Conservation (phyloP, 2,888 invertebrate species). For the Tromatobia lineatoria region DNA sequence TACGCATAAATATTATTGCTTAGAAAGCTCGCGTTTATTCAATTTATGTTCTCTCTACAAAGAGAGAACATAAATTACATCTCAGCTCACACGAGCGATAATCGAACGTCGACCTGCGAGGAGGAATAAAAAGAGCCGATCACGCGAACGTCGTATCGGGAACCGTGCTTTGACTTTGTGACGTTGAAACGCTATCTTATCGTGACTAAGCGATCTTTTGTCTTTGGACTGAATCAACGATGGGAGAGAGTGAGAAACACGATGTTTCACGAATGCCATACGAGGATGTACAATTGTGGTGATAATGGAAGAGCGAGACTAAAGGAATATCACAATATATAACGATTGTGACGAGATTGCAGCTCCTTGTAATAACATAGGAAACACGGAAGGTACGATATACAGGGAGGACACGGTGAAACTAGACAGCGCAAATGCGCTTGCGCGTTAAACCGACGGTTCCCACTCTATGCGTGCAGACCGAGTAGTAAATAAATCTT, state of each 20-base stretch:
- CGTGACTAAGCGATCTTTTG: conserved; percentile 36
- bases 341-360: not conserved
- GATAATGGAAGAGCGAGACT: not conserved
- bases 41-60: no score
- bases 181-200: conserved; percentile 53
- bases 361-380: not conserved
- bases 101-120: conserved; percentile 58
- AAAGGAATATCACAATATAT: conserved; percentile 9
- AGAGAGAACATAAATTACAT: conserved; percentile 27
- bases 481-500: no score
- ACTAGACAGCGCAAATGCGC: no score
- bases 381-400: not conserved
- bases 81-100: conserved; percentile 27
- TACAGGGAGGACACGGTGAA: no score
- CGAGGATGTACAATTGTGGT: not conserved
- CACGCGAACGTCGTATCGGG: conserved; percentile 9
- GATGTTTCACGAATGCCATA: not conserved
- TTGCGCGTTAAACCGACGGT: no score
- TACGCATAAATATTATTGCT: not conserved
- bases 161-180: conserved; percentile 2
- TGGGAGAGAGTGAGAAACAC: not conserved
- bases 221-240: conserved; percentile 29
- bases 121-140: conserved; percentile 33
- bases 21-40: not conserved
- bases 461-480: no score